These are phyloP conservation scores for Rallus limicola DNA, from an alignment of 2,113 vertebrate species.

Conservation along the genomic window DNA sequence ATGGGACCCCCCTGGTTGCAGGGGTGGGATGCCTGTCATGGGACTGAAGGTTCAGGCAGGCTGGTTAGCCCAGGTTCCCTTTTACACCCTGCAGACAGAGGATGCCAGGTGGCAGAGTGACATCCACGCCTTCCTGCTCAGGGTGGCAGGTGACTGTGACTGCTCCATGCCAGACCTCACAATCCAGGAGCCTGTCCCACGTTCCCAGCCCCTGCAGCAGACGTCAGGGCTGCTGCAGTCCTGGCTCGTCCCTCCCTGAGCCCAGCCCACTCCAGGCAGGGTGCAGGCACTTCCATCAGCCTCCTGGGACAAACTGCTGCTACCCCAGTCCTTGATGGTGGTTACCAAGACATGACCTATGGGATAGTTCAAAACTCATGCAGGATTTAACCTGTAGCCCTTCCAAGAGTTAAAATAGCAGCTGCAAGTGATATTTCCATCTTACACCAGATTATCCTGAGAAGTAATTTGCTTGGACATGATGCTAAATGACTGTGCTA, in stretches of 20 bases:
- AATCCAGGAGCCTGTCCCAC: accelerated
- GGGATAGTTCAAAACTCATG: background rate
- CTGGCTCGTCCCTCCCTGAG: background rate
- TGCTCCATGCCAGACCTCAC: background rate
- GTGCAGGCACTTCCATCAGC: background rate
- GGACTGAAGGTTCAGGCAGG: background rate
- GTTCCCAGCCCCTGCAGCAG: background rate
- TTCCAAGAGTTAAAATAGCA: background rate
- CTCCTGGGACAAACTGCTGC: background rate
- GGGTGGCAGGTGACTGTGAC: background rate
- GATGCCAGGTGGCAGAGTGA: background rate
- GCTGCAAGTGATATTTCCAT: background rate
- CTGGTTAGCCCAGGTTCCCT: background rate
- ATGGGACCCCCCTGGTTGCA: accelerated
- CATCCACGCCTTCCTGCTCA: background rate
- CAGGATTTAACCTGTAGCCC: background rate
- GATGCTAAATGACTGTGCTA: background rate
- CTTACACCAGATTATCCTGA: background rate
- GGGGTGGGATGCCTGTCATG: background rate
- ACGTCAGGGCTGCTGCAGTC: background rate
- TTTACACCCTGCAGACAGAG: background rate
- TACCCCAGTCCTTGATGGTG: background rate
- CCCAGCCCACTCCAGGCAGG: accelerated
- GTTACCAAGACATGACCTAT: background rate
- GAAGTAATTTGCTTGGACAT: conserved; percentile 14